Base-by-base conservation (phyloP, 2,797 vertebrate species). In the Pempheris klunzingeri region DNA sequence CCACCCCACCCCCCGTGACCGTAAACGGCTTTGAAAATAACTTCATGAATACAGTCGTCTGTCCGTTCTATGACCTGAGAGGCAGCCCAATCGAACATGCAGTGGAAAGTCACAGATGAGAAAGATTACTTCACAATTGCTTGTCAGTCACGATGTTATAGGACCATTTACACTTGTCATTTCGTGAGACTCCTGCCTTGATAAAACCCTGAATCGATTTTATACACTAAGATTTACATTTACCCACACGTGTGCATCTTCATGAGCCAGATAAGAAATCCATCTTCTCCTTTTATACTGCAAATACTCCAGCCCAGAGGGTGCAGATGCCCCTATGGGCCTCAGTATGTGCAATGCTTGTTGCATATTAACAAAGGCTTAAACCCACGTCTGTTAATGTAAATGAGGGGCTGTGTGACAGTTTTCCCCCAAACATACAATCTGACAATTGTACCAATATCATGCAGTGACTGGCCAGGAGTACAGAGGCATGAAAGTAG, bases 21-120 rank as follows among this genome's bases (percentile, higher is more conserved):
- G 22, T 49, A 54, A 62, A 64, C 15, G 20, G 68, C 44, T 66
- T 41, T 54, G 52, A 32, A 69, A 44, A 70, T 22, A 60, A 17
- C 44, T 36, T 12, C 24, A 66, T 47, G 7, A 55, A 69, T 52
- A 9, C 57, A 4, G 39, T 11, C 7, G 22, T 32, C 41, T 46
- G 62, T 41, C 52, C 3, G 2, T 30, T 8, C 5, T 4, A 20
- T 54, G 64, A 36, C 60, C 54, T 8, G 12, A 3, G 10, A 26
- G 44, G 30, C 3, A 1, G 20, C 7, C 5, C 4, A 24, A 14
- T 58, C 1, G 6, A 71, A 15, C 44, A 6, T 14, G 0, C 32
- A n/a, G 36, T 26, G 38, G 55, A 59, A 44, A 65, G 43, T n/a
- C 54, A 44, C 15, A 22, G 22, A 15, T 32, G 26, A 53, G 47